Percentiles rank a stretch among this genome's conserved stretches.
Evolutionary conservation across 1,140 invertebrate genomes (phyloP).

Genomic region (Eufriesea mexicana): DNA sequence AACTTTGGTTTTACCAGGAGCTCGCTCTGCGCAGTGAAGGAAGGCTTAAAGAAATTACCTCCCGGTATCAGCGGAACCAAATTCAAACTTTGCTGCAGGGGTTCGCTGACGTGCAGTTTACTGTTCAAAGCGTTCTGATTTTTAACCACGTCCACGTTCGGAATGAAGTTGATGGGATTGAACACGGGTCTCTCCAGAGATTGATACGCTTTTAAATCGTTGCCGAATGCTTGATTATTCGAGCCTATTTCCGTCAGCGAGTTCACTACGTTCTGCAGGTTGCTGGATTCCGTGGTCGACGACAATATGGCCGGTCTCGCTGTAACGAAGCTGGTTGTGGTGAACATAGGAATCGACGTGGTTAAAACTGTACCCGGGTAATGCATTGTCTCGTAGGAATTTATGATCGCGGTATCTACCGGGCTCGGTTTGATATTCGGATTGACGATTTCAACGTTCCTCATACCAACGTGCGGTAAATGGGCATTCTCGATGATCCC

Average conservation of each 20-base stretch:
- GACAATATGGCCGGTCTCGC: constrained; percentile 58
- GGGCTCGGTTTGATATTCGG: constrained; percentile 76
- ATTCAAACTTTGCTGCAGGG: constrained; percentile 72
- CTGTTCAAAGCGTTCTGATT: constrained; percentile 75
- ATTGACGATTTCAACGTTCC: constrained; percentile 79
- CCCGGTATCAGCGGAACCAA: constrained; percentile 75
- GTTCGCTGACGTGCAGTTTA: constrained; percentile 62
- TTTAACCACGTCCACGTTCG: constrained; percentile 76
- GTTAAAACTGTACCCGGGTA: constrained; percentile 75
- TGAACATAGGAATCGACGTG: constrained; percentile 78
- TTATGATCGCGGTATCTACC: constrained; percentile 63
- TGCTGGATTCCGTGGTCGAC: constrained; percentile 56
- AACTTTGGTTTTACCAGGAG: constrained; percentile 73
- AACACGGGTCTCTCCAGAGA: constrained; percentile 66
- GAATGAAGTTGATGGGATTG: constrained; percentile 80
- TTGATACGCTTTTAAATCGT: constrained; percentile 47
- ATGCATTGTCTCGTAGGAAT: constrained; percentile 67
- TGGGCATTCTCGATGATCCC: constrained; percentile 69
- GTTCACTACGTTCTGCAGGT: constrained; percentile 70
- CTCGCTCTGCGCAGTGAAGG: constrained; percentile 63
- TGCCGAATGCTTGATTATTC: constrained; percentile 52
- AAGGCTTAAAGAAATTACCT: constrained; percentile 77
- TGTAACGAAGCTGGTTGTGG: constrained; percentile 70
- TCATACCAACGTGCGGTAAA: constrained; percentile 73
- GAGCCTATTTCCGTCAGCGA: constrained; percentile 73